Conservation (phyloP, 1,140 invertebrate genomes). For the Dendrolimus kikuchii region DNA sequence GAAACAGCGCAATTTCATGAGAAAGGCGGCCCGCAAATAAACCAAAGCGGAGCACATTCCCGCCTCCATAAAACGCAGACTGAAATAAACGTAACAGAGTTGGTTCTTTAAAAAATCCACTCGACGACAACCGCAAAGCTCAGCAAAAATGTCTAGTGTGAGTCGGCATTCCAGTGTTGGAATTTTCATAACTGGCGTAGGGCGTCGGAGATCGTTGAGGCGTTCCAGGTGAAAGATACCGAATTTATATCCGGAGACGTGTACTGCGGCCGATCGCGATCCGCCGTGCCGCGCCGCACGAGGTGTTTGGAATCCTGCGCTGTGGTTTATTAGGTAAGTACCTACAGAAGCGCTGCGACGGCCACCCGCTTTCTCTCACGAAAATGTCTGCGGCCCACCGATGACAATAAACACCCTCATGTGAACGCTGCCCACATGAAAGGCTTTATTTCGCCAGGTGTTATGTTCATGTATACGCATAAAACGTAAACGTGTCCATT, state of each 20-base stretch:
- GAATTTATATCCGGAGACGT: conserved; percentile 46
- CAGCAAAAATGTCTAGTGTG: conserved; percentile 59
- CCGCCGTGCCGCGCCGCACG: conserved; percentile 15
- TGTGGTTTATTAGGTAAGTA: conserved; percentile 37
- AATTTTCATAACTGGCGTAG: conserved; percentile 63
- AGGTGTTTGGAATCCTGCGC: conserved; percentile 19
- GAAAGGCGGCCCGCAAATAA: conserved; percentile 61
- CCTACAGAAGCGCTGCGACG: neutral
- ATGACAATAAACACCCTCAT: conserved; percentile 31
- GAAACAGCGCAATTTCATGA: conserved; percentile 64
- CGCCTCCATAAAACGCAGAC: conserved; percentile 61
- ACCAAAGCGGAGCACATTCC: conserved; percentile 60
- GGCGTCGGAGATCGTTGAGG: conserved; percentile 31
- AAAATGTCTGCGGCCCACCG: conserved; percentile 30
- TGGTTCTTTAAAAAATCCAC: conserved; percentile 55
- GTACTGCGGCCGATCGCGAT: conserved; percentile 31
- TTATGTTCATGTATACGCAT: conserved; percentile 25
- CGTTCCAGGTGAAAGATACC: conserved; percentile 45
- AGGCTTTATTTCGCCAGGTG: conserved; percentile 35
- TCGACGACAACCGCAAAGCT: conserved; percentile 57
- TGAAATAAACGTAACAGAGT: conserved; percentile 61
- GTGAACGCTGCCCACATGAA: conserved; percentile 26
- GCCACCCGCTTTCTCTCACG: conserved; percentile 21
- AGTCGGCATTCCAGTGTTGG: conserved; percentile 53
- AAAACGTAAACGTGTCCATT: conserved; percentile 25